Evolutionary conservation across 2,888 invertebrate species (phyloP), one percentile per base, ranked within the genome.

Genomic region (Neria commutata): DNA sequence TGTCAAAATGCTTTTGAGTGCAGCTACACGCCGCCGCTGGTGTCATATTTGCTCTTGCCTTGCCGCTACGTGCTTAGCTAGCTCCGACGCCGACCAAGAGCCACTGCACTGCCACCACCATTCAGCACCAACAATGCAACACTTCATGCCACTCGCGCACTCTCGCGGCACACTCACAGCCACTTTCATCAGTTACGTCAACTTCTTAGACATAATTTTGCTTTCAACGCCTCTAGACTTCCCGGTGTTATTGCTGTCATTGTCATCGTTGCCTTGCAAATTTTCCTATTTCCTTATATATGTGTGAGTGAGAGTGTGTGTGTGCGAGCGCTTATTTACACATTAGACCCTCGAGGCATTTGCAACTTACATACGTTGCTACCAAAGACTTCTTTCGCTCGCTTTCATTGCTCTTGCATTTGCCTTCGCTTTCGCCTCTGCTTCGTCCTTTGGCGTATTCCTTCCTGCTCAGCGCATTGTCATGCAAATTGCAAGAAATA

Each of bases 1-100:
- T 71, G 69, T 70, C 67, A 69, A 67, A 70, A 70, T 71, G 62
- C 70, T 69, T 60, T 56, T 64, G 60, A 62, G 71, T 70, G 66
- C 69, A 71, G 66, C 65, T 67, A 67, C 71, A 11, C 37, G 46
- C 17, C 33, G 48, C 33, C 29, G 29, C 29, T 29, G 29, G 6
- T 29, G 29, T 29, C 11, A 29, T 29, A 11, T 29, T 19, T 42
- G 42, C 37, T 37, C 19, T 21, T 19, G 42, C 42, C 14, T 21
- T 19, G 42, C 42, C 21, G 42, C 42, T 42, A 29, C 5, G 19
- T 42, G n/a, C n/a, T n/a, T n/a, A n/a, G n/a, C n/a, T n/a, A n/a
- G 37, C 40, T 47, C 16, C 26, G 26, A 29, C 29, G 29, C 16
- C 11, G 26, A 19, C 17, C 37, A 37, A 4, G 6, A n/a, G n/a